A percentile compares a stretch with the other conserved stretches of the same genome.
These are phyloP conservation scores for Selene dorsalis DNA, from an alignment of 2,797 vertebrate species.

Conservation along the genomic window DNA sequence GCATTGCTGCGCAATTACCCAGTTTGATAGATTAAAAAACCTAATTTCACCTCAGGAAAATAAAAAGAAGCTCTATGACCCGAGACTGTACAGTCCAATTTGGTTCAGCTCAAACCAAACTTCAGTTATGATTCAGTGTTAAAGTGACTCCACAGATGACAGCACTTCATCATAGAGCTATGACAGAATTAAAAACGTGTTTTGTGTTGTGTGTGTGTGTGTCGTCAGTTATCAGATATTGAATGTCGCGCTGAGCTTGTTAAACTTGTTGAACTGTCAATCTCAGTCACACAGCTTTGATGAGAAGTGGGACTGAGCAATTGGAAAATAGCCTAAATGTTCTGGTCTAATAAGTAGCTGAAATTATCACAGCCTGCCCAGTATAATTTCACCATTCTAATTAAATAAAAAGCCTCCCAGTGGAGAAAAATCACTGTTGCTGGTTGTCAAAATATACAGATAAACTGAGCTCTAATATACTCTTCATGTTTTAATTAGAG, in stretches of 20 bases:
- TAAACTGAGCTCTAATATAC: not conserved
- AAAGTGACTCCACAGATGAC: too few species aligned
- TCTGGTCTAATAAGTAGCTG: too few species aligned
- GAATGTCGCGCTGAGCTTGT: not conserved
- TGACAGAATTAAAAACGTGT: not conserved
- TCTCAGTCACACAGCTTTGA: not conserved
- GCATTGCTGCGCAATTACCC: too few species aligned
- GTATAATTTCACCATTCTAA: not conserved
- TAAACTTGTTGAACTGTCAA: not conserved
- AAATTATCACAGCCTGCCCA: too few species aligned
- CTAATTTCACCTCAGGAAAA: too few species aligned
- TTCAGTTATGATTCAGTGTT: too few species aligned
- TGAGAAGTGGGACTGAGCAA: not conserved
- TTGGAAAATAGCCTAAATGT: not conserved
- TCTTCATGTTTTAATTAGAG: too few species aligned
- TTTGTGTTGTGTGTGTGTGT: not conserved
- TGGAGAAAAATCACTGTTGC: not conserved
- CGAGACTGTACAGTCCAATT: too few species aligned
- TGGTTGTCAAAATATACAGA: not conserved
- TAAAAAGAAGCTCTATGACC: too few species aligned
- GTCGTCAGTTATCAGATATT: not conserved
- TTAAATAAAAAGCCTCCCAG: not conserved
- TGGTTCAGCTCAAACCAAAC: too few species aligned
- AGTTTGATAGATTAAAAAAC: too few species aligned
- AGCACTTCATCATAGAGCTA: too few species aligned